Evolutionary conservation across 2,888 invertebrate genomes (phyloP).

Genomic region (Hydriomena furcata): DNA sequence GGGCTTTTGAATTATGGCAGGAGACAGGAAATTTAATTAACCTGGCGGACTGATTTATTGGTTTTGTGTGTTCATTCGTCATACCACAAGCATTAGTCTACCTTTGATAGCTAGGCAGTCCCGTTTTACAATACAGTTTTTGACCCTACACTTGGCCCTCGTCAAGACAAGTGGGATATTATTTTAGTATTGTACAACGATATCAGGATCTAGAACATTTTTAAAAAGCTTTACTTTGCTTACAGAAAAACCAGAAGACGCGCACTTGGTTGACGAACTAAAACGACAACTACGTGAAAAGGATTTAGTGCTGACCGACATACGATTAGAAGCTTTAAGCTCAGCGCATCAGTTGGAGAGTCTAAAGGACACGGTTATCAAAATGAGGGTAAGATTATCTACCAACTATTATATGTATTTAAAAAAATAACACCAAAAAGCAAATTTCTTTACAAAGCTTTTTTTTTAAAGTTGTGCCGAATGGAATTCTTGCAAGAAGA

Average conservation of each 20-base stretch:
- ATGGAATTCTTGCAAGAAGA: too few relatives aligned
- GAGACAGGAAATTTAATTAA: constrained; percentile 31
- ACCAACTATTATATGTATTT: too few relatives aligned
- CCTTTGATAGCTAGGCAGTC: neutral
- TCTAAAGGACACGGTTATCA: constrained; percentile 97
- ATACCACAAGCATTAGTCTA: neutral
- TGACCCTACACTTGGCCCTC: neutral
- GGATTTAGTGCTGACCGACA: constrained; percentile 97
- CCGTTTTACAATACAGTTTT: neutral
- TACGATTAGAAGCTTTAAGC: constrained; percentile 96
- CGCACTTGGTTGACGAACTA: constrained; percentile 88
- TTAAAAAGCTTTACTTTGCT: neutral
- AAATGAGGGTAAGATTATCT: constrained; percentile 92
- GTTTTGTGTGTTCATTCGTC: constrained; percentile 9
- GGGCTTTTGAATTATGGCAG: constrained; percentile 27
- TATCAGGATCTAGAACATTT: too few relatives aligned
- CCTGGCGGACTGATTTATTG: constrained; percentile 18
- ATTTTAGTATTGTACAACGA: too few relatives aligned
- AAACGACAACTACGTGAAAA: constrained; percentile 97
- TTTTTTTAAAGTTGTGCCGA: too few relatives aligned
- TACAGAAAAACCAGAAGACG: constrained; percentile 71
- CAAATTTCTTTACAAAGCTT: too few relatives aligned
- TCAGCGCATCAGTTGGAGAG: constrained; percentile 99
- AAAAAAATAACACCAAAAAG: too few relatives aligned
- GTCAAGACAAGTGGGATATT: neutral